A percentile compares a stretch with the other conserved stretches of the same genome.
These are phyloP conservation scores for Microplitis manilae DNA, from an alignment of 2,888 invertebrate species.

Conservation along the genomic window DNA sequence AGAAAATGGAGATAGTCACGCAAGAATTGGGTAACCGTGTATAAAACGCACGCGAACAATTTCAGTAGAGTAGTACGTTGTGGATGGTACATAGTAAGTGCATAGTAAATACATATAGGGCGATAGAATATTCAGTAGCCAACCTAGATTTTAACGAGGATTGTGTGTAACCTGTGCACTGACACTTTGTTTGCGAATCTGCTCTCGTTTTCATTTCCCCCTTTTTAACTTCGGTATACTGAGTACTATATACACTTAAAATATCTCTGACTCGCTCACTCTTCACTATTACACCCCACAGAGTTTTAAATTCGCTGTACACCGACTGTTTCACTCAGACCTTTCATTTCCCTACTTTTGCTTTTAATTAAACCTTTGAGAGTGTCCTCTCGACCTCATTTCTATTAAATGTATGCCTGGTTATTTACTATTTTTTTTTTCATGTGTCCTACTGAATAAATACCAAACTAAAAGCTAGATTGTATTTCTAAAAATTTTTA, in stretches of 20 bases:
- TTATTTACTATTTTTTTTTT: too few relatives aligned
- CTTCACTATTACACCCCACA: constrained; percentile 14
- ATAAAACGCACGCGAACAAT: constrained; percentile 27
- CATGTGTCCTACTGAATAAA: too few relatives aligned
- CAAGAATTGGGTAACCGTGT: constrained; percentile 17
- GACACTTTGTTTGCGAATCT: constrained; percentile 40
- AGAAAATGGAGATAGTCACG: constrained; percentile 16
- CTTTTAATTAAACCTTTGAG: constrained; percentile 36
- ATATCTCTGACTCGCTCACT: constrained; percentile 10
- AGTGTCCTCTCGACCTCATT: constrained; percentile 37
- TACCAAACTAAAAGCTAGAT: too few relatives aligned
- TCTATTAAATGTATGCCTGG: background rate
- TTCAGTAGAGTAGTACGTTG: constrained; percentile 9
- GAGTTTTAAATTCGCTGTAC: background rate
- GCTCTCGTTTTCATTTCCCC: constrained; percentile 24
- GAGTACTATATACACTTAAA: constrained; percentile 6
- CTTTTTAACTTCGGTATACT: constrained; percentile 5
- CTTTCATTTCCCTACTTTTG: constrained; percentile 23
- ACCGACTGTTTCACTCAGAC: constrained; percentile 1
- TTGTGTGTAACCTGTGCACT: constrained; percentile 32
- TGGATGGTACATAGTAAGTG: background rate
- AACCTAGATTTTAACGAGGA: constrained; percentile 40
- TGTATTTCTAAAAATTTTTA: too few relatives aligned
- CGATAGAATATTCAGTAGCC: constrained; percentile 39
- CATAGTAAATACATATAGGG: background rate